Evolutionary conservation across 2,888 invertebrate species (phyloP).

Genomic region (Strigamia crassipes): DNA sequence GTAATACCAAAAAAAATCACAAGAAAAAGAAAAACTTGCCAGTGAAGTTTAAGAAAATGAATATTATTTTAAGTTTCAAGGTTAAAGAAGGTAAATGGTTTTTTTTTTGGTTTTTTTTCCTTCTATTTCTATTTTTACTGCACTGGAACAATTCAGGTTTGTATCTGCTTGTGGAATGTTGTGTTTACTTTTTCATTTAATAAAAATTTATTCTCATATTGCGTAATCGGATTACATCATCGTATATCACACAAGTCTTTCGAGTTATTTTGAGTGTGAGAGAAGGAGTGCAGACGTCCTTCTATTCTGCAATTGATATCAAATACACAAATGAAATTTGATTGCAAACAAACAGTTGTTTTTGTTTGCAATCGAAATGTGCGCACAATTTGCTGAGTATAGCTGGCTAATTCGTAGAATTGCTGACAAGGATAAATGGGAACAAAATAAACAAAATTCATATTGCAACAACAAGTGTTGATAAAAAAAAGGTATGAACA

Average conservation of each 20-base stretch:
- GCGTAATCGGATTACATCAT: slow-evolving; percentile 9
- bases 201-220: background rate
- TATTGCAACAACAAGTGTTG: slow-evolving; percentile 13
- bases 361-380: background rate
- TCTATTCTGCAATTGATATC: background rate
- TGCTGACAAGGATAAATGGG: background rate
- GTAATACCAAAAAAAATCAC: too few species aligned
- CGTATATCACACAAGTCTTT: background rate
- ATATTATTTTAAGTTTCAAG: too few species aligned
- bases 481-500: background rate
- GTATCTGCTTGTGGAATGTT: background rate
- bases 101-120: too few species aligned
- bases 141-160: background rate
- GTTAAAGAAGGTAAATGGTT: too few species aligned
- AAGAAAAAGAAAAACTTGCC: background rate
- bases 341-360: background rate
- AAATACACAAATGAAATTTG: background rate
- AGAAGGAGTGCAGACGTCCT: background rate
- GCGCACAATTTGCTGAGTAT: background rate
- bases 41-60: background rate
- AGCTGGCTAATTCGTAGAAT: background rate
- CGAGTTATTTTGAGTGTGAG: background rate
- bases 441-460: background rate
- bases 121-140: too few species aligned
- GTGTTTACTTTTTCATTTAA: background rate